Conservation (phyloP, 2,113 vertebrate species). For the Oncorhynchus kisutch region DNA sequence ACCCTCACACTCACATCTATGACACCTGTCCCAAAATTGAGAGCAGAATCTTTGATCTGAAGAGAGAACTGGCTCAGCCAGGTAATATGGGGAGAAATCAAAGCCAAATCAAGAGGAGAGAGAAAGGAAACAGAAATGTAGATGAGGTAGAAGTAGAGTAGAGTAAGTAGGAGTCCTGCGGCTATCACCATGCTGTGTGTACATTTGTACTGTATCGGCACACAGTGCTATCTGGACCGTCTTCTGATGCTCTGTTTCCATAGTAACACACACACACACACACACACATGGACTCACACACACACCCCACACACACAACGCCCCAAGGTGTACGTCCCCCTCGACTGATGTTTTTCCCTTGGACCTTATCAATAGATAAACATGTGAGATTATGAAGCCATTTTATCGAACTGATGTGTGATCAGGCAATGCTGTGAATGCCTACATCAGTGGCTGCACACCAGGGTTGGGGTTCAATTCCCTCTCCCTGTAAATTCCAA, state of each 20-base stretch:
- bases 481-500: no score
- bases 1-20: slow-evolving; percentile 3
- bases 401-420: slow-evolving; percentile 3
- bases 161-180: not conserved
- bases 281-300: not conserved
- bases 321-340: not conserved
- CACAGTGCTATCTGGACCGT: slow-evolving; percentile 11
- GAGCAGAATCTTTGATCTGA: slow-evolving; percentile 49
- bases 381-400: slow-evolving; percentile 12
- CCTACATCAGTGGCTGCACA: not conserved
- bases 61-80: slow-evolving; percentile 17
- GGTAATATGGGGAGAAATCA: slow-evolving; percentile 5
- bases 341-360: slow-evolving; percentile 18
- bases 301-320: slow-evolving; percentile 13
- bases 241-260: slow-evolving; percentile 38
- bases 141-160: not conserved
- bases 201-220: not conserved
- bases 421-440: not conserved
- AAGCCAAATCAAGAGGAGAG: not conserved
- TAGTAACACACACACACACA: slow-evolving; percentile 22
- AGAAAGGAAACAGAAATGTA: not conserved
- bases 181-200: not conserved
- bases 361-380: slow-evolving; percentile 32
- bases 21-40: slow-evolving; percentile 41
- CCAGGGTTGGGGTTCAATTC: no score